Percentiles rank a stretch among this genome's conserved stretches.
phyloP scores from a whole-genome alignment of 1,140 invertebrate species.

The Limonius californicus region DNA sequence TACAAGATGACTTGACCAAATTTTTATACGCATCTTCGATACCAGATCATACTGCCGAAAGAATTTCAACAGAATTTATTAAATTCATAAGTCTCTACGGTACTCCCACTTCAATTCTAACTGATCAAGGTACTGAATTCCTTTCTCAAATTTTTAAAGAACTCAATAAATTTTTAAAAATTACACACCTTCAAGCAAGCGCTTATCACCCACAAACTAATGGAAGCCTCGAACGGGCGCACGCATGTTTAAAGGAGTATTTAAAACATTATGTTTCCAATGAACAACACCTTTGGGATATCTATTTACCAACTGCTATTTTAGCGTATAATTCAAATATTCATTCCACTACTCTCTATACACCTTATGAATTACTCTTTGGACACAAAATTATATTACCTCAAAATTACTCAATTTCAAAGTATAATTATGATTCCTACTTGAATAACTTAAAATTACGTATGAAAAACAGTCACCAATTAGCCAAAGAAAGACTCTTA shows the following conservation, averaged over 20 bases:
- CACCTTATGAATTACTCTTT: slow-evolving; percentile 48
- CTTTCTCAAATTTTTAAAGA: slow-evolving; percentile 32
- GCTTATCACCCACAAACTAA: slow-evolving; percentile 35
- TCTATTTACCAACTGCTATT: slow-evolving; percentile 40
- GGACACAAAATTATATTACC: slow-evolving; percentile 39
- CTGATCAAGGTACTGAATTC: slow-evolving; percentile 40
- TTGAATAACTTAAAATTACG: slow-evolving; percentile 34
- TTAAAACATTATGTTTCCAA: slow-evolving; percentile 25
- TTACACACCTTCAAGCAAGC: slow-evolving; percentile 35
- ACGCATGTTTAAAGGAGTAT: slow-evolving; percentile 26
- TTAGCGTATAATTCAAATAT: slow-evolving; percentile 45
- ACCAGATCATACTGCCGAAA: slow-evolving; percentile 26
- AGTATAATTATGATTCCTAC: slow-evolving; percentile 38
- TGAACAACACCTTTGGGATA: slow-evolving; percentile 40
- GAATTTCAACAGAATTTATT: slow-evolving; percentile 29
- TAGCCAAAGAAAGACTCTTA: slow-evolving; percentile 37
- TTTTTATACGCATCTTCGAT: slow-evolving; percentile 32
- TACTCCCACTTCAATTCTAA: slow-evolving; percentile 34
- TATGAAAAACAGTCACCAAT: slow-evolving; percentile 35
- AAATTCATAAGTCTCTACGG: slow-evolving; percentile 34
- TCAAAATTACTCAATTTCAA: slow-evolving; percentile 4
- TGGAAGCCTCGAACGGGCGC: slow-evolving; percentile 28
- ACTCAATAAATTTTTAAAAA: slow-evolving; percentile 34
- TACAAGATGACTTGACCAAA: slow-evolving; percentile 37
- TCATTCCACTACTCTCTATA: slow-evolving; percentile 43